A percentile compares a stretch with the other conserved stretches of the same genome.
phyloP scores from a whole-genome alignment of 2,797 vertebrate genomes.

The Pachyuromys duprasi region DNA sequence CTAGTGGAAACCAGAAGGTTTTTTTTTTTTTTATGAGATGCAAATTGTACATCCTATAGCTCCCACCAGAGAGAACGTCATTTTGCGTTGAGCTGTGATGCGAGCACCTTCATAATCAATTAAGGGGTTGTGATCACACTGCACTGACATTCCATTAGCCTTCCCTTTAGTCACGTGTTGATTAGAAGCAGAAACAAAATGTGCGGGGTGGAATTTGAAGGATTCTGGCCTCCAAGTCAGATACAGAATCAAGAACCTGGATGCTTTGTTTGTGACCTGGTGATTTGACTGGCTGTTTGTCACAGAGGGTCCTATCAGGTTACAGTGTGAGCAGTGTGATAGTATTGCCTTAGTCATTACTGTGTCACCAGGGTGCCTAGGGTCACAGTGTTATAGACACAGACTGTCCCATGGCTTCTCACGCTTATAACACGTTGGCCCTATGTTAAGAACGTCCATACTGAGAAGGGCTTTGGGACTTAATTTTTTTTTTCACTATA shows the following conservation, averaged over 20 bases:
- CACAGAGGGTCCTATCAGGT: neutral
- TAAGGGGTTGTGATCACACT: slow-evolving; percentile 70
- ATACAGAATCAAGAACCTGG: neutral
- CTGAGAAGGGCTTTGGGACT: neutral
- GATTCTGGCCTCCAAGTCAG: slow-evolving; percentile 29
- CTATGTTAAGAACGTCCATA: neutral
- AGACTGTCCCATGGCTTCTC: neutral
- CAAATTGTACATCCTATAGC: slow-evolving; percentile 79
- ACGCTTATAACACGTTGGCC: neutral
- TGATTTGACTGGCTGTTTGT: neutral
- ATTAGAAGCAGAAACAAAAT: slow-evolving; percentile 74
- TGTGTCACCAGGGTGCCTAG: neutral
- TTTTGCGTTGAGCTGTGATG: slow-evolving; percentile 75
- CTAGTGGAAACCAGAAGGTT: slow-evolving; percentile 62
- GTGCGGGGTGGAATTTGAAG: slow-evolving; percentile 56
- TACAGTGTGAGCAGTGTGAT: slow-evolving; percentile 25
- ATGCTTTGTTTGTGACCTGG: neutral
- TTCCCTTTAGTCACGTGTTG: slow-evolving; percentile 74
- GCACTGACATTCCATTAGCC: slow-evolving; percentile 74
- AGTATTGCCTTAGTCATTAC: neutral
- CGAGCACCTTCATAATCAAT: slow-evolving; percentile 76
- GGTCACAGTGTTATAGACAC: neutral
- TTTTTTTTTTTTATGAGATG: slow-evolving; percentile 72
- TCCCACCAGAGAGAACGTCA: slow-evolving; percentile 71
- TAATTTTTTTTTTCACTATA: neutral